A percentile compares a stretch with the other conserved stretches of the same genome.
phyloP scores from a whole-genome alignment of 2,797 vertebrate species.

The Siniperca obscura region DNA sequence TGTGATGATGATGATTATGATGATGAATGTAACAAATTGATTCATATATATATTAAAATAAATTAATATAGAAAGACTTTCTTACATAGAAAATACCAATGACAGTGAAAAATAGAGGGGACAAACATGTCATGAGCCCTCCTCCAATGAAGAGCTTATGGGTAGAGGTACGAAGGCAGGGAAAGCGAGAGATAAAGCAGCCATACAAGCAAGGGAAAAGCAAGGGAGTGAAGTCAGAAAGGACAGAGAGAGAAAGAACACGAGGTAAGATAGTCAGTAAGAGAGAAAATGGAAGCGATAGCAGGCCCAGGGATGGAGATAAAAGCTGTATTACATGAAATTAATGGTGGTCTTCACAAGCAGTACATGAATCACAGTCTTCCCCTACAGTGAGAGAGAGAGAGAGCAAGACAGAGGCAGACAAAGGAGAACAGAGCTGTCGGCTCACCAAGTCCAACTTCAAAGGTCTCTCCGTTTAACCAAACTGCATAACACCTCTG shows the following conservation, averaged over 20 bases:
- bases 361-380: slow-evolving; percentile 96
- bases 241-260: slow-evolving; percentile 70
- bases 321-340: slow-evolving; percentile 98
- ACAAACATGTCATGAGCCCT: slow-evolving; percentile 3
- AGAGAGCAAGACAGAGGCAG: slow-evolving; percentile 79
- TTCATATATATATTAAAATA: not conserved
- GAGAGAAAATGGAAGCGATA: slow-evolving; percentile 74
- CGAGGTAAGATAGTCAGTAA: slow-evolving; percentile 74
- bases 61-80: not conserved
- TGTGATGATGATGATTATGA: not conserved
- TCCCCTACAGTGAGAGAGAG: slow-evolving; percentile 84
- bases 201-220: slow-evolving; percentile 13
- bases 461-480: slow-evolving; percentile 95
- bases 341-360: slow-evolving; percentile 94
- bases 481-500: slow-evolving; percentile 87
- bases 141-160: slow-evolving; percentile 10
- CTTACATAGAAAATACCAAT: not conserved
- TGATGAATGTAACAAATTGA: not conserved
- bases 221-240: slow-evolving; percentile 37
- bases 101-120: not conserved
- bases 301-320: slow-evolving; percentile 90
- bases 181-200: slow-evolving; percentile 7
- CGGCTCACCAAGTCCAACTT: slow-evolving; percentile 92
- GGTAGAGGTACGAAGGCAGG: slow-evolving; percentile 12
- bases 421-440: slow-evolving; percentile 92